These are phyloP conservation scores for Rosalia funebris DNA, from an alignment of 2,888 invertebrate genomes.

Conservation along the genomic window DNA sequence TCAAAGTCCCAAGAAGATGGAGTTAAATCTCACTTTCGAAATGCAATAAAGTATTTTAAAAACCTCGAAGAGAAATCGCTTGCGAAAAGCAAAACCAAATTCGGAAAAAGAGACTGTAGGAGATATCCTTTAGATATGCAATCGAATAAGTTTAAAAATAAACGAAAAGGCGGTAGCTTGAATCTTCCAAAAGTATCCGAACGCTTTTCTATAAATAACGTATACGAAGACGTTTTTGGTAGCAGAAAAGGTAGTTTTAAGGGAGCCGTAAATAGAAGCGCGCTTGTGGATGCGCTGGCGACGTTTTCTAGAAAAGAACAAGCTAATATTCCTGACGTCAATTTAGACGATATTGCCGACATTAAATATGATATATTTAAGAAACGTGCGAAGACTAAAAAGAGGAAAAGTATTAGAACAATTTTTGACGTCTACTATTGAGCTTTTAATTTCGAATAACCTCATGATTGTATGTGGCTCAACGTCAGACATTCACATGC, in stretches of 20 bases:
- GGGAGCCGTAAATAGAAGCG: conserved; percentile 46
- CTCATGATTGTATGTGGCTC: too few relatives aligned
- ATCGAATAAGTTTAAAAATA: conserved; percentile 20
- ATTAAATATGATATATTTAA: conserved; percentile 47
- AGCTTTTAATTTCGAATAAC: too few relatives aligned
- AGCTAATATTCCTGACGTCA: conserved; percentile 9
- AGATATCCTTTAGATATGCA: conserved; percentile 38
- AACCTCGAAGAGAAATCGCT: conserved; percentile 45
- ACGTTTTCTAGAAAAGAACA: conserved; percentile 38
- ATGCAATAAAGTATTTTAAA: conserved; percentile 47
- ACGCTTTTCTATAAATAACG: conserved; percentile 44
- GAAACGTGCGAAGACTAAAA: conserved; percentile 38
- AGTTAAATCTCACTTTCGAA: conserved; percentile 43
- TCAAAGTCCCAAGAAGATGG: conserved; percentile 18
- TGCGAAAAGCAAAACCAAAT: conserved; percentile 24
- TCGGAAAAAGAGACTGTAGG: conserved; percentile 17
- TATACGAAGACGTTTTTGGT: conserved; percentile 47
- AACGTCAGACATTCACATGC: too few relatives aligned
- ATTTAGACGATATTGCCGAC: conserved; percentile 39
- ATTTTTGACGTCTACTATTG: conserved; percentile 50
- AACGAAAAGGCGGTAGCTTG: conserved; percentile 43
- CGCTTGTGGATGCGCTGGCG: conserved; percentile 43
- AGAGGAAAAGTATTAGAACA: conserved; percentile 45
- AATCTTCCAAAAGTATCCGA: conserved; percentile 43
- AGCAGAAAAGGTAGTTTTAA: conserved; percentile 42